These are phyloP conservation scores for Lysandra coridon DNA, from an alignment of 2,888 invertebrate species.

Conservation along the genomic window DNA sequence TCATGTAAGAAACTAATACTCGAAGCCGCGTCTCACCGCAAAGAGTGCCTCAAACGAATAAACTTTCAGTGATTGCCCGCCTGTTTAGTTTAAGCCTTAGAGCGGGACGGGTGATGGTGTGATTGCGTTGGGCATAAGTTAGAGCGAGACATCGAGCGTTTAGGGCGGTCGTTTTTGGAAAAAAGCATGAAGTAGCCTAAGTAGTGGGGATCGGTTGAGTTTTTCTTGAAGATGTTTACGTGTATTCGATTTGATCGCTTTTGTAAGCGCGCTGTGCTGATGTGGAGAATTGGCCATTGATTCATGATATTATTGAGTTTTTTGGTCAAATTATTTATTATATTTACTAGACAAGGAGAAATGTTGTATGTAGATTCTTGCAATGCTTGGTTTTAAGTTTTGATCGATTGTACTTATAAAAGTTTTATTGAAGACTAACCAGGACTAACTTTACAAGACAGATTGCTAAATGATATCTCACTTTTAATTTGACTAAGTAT, in stretches of 20 bases:
- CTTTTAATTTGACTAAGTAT: too few species aligned
- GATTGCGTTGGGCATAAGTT: conserved; percentile 36
- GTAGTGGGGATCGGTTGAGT: conserved; percentile 79
- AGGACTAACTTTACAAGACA: too few species aligned
- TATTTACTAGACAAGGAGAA: neutral
- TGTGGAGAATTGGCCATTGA: conserved; percentile 52
- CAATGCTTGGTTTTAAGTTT: neutral
- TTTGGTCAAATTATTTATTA: neutral
- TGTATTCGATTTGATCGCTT: conserved; percentile 76
- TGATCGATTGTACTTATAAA: too few species aligned
- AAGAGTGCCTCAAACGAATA: conserved; percentile 78
- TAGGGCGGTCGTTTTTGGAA: conserved; percentile 69
- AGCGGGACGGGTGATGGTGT: conserved; percentile 54
- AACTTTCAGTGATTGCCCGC: conserved; percentile 76
- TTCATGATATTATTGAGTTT: neutral
- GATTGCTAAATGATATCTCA: too few species aligned
- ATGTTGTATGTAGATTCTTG: neutral
- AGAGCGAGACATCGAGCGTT: conserved; percentile 54
- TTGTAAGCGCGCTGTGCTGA: conserved; percentile 53
- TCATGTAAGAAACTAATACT: conserved; percentile 55
- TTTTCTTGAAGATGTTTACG: conserved; percentile 80
- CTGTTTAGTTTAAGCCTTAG: conserved; percentile 71
- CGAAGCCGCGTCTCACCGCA: conserved; percentile 64
- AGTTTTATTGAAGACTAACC: too few species aligned
- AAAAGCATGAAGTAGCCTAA: conserved; percentile 76